Percentiles rank a stretch among this genome's conserved stretches.
These are phyloP conservation scores for Eledona agricola DNA, from an alignment of 2,888 invertebrate species.

Conservation along the genomic window DNA sequence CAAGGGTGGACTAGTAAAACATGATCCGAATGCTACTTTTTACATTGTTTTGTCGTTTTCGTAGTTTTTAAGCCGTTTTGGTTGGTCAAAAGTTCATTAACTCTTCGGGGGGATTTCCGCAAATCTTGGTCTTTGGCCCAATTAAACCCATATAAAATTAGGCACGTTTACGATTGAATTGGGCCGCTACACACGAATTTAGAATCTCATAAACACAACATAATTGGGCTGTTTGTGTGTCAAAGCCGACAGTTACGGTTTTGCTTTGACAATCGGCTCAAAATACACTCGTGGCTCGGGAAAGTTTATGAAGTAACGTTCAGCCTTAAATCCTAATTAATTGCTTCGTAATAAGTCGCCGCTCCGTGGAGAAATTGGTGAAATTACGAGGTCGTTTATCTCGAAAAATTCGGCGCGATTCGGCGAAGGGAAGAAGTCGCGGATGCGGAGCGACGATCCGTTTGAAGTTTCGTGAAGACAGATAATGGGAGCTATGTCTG, in stretches of 20 bases:
- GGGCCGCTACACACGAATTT: constrained; percentile 53
- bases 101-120: too few relatives aligned
- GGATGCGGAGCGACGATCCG: constrained; percentile 27
- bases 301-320: constrained; percentile 42
- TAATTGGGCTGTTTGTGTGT: constrained; percentile 62
- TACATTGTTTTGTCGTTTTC: constrained; percentile 2
- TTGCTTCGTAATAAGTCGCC: constrained; percentile 31
- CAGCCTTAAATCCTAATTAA: constrained; percentile 48
- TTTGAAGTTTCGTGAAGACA: constrained; percentile 50
- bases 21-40: too few relatives aligned
- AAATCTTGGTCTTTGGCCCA: constrained; percentile 21
- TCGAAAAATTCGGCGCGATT: constrained; percentile 8
- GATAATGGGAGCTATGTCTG: constrained; percentile 53
- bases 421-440: constrained; percentile 3
- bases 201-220: constrained; percentile 60
- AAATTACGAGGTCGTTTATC: constrained; percentile 22
- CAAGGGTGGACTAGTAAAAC: too few relatives aligned
- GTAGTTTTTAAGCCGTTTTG: neutral
- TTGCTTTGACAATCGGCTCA: constrained; percentile 61
- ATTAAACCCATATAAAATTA: constrained; percentile 33
- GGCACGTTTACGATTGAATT: constrained; percentile 42
- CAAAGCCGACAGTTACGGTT: constrained; percentile 60
- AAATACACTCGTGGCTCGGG: constrained; percentile 52
- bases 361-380: constrained; percentile 22
- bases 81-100: neutral